Percentiles rank a stretch among this genome's conserved stretches.
These are phyloP conservation scores for Trissoscelio sp. DNA, from an alignment of 2,888 invertebrate species.

Conservation along the genomic window DNA sequence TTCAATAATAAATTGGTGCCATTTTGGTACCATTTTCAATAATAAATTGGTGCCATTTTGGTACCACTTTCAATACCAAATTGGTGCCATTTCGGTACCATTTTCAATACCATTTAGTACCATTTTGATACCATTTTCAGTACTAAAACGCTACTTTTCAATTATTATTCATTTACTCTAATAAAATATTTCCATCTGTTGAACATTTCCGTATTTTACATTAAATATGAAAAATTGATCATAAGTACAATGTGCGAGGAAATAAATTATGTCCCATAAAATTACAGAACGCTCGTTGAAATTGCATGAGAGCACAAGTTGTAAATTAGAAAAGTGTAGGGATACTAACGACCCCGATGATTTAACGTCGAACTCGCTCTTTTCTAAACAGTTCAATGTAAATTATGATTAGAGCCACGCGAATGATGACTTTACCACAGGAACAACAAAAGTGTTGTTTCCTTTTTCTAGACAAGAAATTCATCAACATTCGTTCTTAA, in stretches of 20 bases:
- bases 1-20: too few relatives aligned
- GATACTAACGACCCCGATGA: slow-evolving; percentile 67
- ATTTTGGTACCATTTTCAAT: too few relatives aligned
- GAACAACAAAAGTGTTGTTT: slow-evolving; percentile 3
- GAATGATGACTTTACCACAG: slow-evolving; percentile 8
- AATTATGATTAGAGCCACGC: slow-evolving; percentile 41
- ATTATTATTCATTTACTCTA: too few relatives aligned
- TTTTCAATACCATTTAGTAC: too few relatives aligned
- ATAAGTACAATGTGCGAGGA: not conserved
- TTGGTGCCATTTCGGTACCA: too few relatives aligned
- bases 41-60: too few relatives aligned
- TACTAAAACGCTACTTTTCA: too few relatives aligned
- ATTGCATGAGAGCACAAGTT: slow-evolving; percentile 30
- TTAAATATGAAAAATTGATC: slow-evolving; percentile 13
- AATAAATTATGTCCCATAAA: slow-evolving; percentile 21
- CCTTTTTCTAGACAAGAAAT: not conserved
- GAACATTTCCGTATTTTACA: not conserved
- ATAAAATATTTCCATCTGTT: too few relatives aligned
- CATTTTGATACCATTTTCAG: too few relatives aligned
- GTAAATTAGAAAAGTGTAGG: slow-evolving; percentile 63
- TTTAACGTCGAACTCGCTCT: slow-evolving; percentile 56
- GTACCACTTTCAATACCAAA: too few relatives aligned
- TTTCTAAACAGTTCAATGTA: slow-evolving; percentile 40
- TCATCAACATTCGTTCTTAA: too few relatives aligned
- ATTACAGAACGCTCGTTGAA: slow-evolving; percentile 12